A percentile compares a stretch with the other conserved stretches of the same genome.
These are phyloP conservation scores for Mantis religiosa DNA, from an alignment of 2,888 invertebrate species.

Conservation along the genomic window DNA sequence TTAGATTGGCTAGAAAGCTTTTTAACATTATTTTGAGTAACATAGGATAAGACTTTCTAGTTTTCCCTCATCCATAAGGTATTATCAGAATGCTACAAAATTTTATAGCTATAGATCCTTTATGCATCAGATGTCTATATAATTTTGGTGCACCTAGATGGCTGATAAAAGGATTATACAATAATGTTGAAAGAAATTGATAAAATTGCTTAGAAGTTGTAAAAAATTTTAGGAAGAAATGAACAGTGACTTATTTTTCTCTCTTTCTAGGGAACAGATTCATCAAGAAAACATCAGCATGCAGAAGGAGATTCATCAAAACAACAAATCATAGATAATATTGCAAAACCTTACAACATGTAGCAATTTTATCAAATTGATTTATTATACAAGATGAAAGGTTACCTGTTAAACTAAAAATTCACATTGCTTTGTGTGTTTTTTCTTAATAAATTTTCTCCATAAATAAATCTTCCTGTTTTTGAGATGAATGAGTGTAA, in stretches of 20 bases:
- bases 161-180: no score
- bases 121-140: no score
- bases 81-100: not conserved
- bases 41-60: not conserved
- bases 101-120: not conserved
- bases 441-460: no score
- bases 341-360: no score
- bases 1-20: not conserved
- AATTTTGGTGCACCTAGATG: no score
- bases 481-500: no score
- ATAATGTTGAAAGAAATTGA: not conserved
- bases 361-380: no score
- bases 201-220: not conserved
- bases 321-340: not conserved
- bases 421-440: no score
- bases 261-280: not conserved
- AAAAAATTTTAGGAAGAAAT: not conserved
- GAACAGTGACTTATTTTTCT: not conserved
- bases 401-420: no score
- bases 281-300: not conserved
- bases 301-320: not conserved
- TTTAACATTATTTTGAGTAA: not conserved
- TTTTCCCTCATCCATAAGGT: not conserved
- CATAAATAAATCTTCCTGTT: no score
- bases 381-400: no score